Base-by-base conservation (phyloP, 1,140 invertebrate species). In the Ips typographus region DNA sequence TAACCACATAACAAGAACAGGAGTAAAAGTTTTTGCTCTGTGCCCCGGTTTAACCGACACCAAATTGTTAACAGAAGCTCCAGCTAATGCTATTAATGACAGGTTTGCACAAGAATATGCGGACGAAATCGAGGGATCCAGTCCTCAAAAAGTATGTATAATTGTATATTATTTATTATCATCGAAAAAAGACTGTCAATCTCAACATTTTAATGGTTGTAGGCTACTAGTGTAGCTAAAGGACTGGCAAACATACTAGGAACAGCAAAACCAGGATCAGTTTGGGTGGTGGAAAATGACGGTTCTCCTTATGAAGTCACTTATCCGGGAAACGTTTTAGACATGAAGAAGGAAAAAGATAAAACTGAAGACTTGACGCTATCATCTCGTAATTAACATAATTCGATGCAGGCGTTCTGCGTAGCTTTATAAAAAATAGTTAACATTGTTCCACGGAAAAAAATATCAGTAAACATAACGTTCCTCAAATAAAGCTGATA, bases 221-320 rank as follows among this genome's bases (percentile, higher is more conserved):
- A 68, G 66, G 57, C 73, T 7, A 70, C 71, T 36, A 74, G 63
- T 65, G 77, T 74, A 7, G 71, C 70, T 41, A 61, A 77, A 60
- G 76, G 71, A 4, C 41, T 76, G n/a, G 51, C 72, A 1, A 44
- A 72, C 37, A 72, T 74, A n/a, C 61, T 77, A 39, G 60, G 72
- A 40, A 67, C 72, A 56, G 74, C 73, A 0, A 59, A 67, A 4
- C 71, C 77, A 60, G 77, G 77, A 58, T 75, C 77, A 51, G 67
- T 80, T 68, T 78, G 74, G 74, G 73, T 80, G 53, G 72, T 71
- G 41, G 77, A 78, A 70, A 73, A 76, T 58, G 71, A 77, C 62
- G 71, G 68, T 53, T 65, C 60, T 71, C 73, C 78, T 57, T 75
- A 72, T 71, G 72, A 75, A 75, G 69, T 78, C 44, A 71, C 65